Conservation (phyloP, 2,113 vertebrate species). For the Oxygymnocypris stewartii region DNA sequence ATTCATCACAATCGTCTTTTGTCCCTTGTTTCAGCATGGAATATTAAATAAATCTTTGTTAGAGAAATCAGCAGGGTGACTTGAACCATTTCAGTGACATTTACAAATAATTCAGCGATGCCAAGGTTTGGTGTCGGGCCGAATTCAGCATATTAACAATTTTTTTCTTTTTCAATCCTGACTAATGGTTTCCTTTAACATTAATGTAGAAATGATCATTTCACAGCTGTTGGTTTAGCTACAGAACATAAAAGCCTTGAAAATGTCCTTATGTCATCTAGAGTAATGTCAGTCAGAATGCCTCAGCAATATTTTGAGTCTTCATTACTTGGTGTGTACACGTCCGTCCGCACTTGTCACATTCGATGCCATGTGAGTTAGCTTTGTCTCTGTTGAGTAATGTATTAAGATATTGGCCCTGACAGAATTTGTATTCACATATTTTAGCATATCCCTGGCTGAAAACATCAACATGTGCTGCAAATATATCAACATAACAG, state of each 20-base stretch:
- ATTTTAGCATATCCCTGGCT: conserved; percentile 42
- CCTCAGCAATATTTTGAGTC: conserved; percentile 13
- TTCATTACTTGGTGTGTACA: conserved; percentile 27
- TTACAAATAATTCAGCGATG: conserved; percentile 33
- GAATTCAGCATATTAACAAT: background rate
- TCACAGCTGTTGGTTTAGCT: background rate
- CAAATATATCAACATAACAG: conserved; percentile 13
- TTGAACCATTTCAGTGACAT: conserved; percentile 36
- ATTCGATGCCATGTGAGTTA: conserved; percentile 33
- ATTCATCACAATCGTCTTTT: conserved; percentile 32
- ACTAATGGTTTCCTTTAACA: conserved; percentile 22
- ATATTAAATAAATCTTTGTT: conserved; percentile 39
- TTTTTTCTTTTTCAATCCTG: background rate
- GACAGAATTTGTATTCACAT: conserved; percentile 47
- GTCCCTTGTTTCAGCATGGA: background rate
- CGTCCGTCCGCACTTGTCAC: conserved; percentile 48
- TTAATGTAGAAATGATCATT: background rate
- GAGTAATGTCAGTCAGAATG: conserved; percentile 19
- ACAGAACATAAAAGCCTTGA: background rate
- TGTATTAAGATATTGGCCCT: conserved; percentile 51
- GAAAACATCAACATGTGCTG: conserved; percentile 13
- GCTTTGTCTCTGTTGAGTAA: conserved; percentile 52
- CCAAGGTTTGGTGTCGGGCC: background rate
- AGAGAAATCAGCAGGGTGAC: conserved; percentile 12
- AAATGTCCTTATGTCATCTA: background rate